These are phyloP conservation scores for Tenthredo distinguenda DNA, from an alignment of 2,888 invertebrate genomes.

Conservation along the genomic window DNA sequence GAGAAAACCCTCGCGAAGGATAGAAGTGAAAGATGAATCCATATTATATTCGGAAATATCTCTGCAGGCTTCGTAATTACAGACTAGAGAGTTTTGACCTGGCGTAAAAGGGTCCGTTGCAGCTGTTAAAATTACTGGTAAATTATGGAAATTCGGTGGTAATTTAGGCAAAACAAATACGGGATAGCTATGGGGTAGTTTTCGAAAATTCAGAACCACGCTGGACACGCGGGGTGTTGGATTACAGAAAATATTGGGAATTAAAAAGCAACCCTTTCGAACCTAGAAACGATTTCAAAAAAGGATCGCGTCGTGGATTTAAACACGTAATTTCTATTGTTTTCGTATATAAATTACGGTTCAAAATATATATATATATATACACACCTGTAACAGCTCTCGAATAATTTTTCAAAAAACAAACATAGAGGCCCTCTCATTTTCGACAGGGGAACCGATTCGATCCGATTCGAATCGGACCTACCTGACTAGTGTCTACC, in stretches of 20 bases:
- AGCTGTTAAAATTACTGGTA: constrained; percentile 52
- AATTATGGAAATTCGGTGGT: constrained; percentile 52
- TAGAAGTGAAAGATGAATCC: constrained; percentile 33
- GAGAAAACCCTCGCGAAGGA: constrained; percentile 3
- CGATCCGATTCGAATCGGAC: constrained; percentile 8
- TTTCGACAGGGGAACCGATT: neutral
- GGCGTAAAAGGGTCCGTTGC: constrained; percentile 47
- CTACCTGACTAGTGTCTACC: constrained; percentile 29
- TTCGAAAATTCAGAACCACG: constrained; percentile 34
- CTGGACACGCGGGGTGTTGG: constrained; percentile 42
- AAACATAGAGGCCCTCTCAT: constrained; percentile 33
- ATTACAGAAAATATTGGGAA: constrained; percentile 48
- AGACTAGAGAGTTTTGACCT: constrained; percentile 23
- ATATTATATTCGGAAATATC: constrained; percentile 46
- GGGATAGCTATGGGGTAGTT: neutral
- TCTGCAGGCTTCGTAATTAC: constrained; percentile 18
- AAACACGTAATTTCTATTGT: constrained; percentile 38
- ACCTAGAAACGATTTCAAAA: neutral
- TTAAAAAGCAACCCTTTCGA: constrained; percentile 53
- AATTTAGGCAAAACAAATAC: constrained; percentile 54
- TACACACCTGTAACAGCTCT: neutral
- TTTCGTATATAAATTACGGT: constrained; percentile 19
- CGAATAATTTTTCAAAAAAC: constrained; percentile 38
- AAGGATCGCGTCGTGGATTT: constrained; percentile 7
- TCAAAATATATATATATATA: neutral